Evolutionary conservation across 2,888 invertebrate genomes (phyloP).

Genomic region (Melikaiella ostensackeni): DNA sequence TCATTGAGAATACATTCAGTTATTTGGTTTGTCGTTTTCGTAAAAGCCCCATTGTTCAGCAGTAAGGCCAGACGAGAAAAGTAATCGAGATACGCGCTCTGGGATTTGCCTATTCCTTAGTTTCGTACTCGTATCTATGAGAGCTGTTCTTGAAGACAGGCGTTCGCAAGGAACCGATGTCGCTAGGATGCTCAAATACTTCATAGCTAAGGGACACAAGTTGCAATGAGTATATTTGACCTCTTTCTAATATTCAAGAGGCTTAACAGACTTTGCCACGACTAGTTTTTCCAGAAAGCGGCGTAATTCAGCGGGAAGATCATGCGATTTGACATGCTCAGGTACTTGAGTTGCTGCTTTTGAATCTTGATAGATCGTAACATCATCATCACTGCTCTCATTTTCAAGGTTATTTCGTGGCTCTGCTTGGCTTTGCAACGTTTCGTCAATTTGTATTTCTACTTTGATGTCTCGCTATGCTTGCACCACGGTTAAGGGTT

Average conservation of each 20-base stretch:
- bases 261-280: background rate
- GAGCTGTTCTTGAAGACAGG: slow-evolving; percentile 3
- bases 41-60: slow-evolving; percentile 19
- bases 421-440: no score
- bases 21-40: background rate
- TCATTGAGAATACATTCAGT: no score
- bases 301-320: background rate
- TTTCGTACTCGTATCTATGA: background rate
- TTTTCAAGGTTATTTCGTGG: no score
- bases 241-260: slow-evolving; percentile 35
- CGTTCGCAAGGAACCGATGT: slow-evolving; percentile 38
- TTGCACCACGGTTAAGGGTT: no score
- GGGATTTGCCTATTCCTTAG: background rate
- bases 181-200: slow-evolving; percentile 33
- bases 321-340: background rate
- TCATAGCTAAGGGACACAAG: slow-evolving; percentile 16
- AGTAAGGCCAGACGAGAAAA: background rate
- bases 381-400: background rate
- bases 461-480: no score
- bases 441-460: no score
- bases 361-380: background rate
- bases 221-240: background rate
- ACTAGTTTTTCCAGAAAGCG: slow-evolving; percentile 23
- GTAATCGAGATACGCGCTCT: background rate
- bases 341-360: background rate